Evolutionary conservation across 1,140 invertebrate species (phyloP), one percentile per base, ranked within the genome.

Genomic region (Protaetia brevitarsis): DNA sequence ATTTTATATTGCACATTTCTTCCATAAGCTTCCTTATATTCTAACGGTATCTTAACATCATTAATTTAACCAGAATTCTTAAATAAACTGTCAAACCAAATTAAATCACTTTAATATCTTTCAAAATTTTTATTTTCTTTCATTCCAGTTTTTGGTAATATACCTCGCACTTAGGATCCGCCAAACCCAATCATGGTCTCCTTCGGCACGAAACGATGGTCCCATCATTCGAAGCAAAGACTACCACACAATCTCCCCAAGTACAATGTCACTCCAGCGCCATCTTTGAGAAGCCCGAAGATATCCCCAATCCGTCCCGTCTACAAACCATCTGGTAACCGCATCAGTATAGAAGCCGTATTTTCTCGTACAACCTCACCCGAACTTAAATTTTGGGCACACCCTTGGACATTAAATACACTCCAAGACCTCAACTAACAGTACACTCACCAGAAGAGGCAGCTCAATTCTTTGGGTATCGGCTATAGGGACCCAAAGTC

Each of bases 171-270:
- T 36, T 66, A 69, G 64, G 37, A 65, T 11, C 23, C 63, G 0
- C 71, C 8, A 74, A 74, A 66, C n/a, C 75, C 74, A 23, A 76
- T 77, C 37, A 74, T 71, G 73, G 76, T 77, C 16, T 67, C 71
- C 5, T 77, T 74, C 56, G 74, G 74, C 2, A 77, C 76, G 0
- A 75, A n/a, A 73, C 21, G 56, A 70, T 64, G 74, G 76, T 2
- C 73, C 76, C 11, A 76, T 77, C 37, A 59, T 70, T 28, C 72
- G 27, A 71, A 65, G 51, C 36, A 23, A 63, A 57, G 68, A n/a
- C 59, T 70, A 37, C 66, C 69, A n/a, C 69, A 71, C 16, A 10
- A 68, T 5, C 28, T 65, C 2, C 66, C 69, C 51, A 66, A 56
- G 63, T 13, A 19, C n/a, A 30, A 61, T 13, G 23, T 63, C 3